Conservation (phyloP, 1,140 invertebrate species). For the Geopemphigus sp. region DNA sequence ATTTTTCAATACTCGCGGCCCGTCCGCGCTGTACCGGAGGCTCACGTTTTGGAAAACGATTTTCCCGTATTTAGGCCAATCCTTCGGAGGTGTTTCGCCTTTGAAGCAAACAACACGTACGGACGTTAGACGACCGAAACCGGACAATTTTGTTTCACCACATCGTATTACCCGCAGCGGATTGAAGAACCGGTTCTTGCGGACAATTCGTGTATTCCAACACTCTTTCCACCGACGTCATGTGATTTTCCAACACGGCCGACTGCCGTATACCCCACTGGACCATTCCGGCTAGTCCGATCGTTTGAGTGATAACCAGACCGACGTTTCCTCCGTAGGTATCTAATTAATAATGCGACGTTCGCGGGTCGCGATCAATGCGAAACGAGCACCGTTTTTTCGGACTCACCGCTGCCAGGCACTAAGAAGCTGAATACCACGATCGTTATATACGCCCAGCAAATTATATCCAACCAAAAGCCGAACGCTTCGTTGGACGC, state of each 20-base stretch:
- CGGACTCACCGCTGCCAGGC: slow-evolving; percentile 54
- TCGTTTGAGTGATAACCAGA: slow-evolving; percentile 78
- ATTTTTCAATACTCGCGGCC: slow-evolving; percentile 60
- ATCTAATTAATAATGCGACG: slow-evolving; percentile 52
- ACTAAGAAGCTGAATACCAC: slow-evolving; percentile 73
- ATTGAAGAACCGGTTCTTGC: slow-evolving; percentile 59
- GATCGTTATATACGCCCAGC: slow-evolving; percentile 67
- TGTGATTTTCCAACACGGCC: slow-evolving; percentile 69
- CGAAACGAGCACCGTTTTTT: too few species aligned
- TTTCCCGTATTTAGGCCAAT: slow-evolving; percentile 68
- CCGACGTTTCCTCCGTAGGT: slow-evolving; percentile 68
- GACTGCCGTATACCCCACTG: slow-evolving; percentile 81
- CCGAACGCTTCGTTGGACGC: slow-evolving; percentile 79
- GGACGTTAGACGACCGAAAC: too few species aligned
- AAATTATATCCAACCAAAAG: slow-evolving; percentile 76
- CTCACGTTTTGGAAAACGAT: slow-evolving; percentile 67
- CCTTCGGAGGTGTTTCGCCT: slow-evolving; percentile 61
- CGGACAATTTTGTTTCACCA: not conserved
- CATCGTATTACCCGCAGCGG: slow-evolving; percentile 55
- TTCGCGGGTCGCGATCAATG: not conserved
- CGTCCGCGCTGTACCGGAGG: slow-evolving; percentile 60
- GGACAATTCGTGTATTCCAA: slow-evolving; percentile 71
- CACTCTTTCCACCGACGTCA: slow-evolving; percentile 79
- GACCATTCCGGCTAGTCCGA: slow-evolving; percentile 76
- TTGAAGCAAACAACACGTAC: slow-evolving; percentile 52